Evolutionary conservation across 1,140 invertebrate species (phyloP).

Genomic region (Brachystomella parvula): DNA sequence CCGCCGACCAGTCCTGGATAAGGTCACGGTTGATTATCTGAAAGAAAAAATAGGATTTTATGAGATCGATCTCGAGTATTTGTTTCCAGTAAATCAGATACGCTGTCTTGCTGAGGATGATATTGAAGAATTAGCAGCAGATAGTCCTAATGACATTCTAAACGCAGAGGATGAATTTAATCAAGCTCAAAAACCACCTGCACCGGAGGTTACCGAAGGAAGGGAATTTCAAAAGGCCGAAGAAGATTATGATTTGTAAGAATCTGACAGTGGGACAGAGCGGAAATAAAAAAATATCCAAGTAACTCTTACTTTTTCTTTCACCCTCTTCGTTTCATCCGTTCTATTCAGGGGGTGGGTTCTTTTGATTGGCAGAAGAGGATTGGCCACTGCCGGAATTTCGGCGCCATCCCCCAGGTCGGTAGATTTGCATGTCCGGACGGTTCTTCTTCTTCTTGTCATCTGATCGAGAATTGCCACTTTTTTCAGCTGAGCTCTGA

Average conservation of each 20-base stretch:
- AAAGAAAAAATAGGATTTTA: slow-evolving; percentile 58
- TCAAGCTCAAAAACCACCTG: neutral
- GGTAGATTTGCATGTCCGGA: slow-evolving; percentile 32
- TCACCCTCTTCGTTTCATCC: neutral
- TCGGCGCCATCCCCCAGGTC: slow-evolving; percentile 24
- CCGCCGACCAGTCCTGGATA: slow-evolving; percentile 51
- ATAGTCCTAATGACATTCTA: neutral
- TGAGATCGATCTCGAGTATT: slow-evolving; percentile 69
- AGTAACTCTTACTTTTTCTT: neutral
- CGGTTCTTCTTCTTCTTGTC: slow-evolving; percentile 15
- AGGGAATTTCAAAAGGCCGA: neutral
- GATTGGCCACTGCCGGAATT: neutral
- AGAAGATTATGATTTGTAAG: neutral
- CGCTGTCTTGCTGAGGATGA: slow-evolving; percentile 14
- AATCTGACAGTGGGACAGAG: neutral
- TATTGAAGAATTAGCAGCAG: neutral
- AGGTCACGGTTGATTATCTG: slow-evolving; percentile 54
- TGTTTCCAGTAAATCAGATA: slow-evolving; percentile 68
- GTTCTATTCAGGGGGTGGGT: neutral
- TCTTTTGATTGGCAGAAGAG: neutral
- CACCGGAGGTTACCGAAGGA: neutral
- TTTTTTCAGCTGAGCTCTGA: neutral
- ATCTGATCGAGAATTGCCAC: neutral
- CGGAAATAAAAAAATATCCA: neutral
- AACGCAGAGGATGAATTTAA: neutral